Percentiles rank a stretch among this genome's conserved stretches.
Evolutionary conservation across 2,113 vertebrate species (phyloP).

Genomic region (Cricetomys ansorgei): DNA sequence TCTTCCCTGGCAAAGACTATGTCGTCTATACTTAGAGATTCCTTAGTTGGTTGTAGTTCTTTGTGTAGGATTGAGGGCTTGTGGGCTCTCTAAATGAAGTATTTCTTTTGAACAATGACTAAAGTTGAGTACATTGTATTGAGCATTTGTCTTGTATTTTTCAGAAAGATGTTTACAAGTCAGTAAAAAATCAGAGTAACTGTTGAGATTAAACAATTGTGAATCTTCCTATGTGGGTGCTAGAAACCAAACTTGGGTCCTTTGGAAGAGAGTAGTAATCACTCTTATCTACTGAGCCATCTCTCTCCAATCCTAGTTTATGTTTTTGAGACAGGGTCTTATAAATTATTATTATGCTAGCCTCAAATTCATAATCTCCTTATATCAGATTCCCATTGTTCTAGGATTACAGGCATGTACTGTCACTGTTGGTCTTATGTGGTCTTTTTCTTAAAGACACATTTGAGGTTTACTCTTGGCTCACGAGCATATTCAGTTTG

Average conservation of each 20-base stretch:
- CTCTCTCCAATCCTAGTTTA: not conserved
- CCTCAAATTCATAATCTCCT: not conserved
- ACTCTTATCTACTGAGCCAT: not conserved
- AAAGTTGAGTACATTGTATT: not conserved
- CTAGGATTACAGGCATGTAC: not conserved
- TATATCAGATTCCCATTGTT: not conserved
- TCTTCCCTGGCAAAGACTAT: not conserved
- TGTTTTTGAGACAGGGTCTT: not conserved
- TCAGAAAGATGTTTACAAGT: not conserved
- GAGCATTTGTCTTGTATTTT: constrained; percentile 31
- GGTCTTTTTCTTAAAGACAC: not conserved
- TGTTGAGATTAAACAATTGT: not conserved
- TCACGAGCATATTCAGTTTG: not conserved
- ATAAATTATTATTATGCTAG: not conserved
- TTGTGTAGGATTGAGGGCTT: not conserved
- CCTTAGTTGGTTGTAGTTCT: not conserved
- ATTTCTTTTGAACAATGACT: not conserved
- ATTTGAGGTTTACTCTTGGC: not conserved
- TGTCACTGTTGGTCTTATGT: not conserved
- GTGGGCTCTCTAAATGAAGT: not conserved
- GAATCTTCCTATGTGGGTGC: not conserved
- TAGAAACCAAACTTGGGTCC: not conserved
- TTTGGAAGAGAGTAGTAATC: not conserved
- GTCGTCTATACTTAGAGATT: not conserved
- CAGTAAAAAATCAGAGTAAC: not conserved